phyloP scores from a whole-genome alignment of 1,140 invertebrate species.

The Nixonia krombeini region DNA sequence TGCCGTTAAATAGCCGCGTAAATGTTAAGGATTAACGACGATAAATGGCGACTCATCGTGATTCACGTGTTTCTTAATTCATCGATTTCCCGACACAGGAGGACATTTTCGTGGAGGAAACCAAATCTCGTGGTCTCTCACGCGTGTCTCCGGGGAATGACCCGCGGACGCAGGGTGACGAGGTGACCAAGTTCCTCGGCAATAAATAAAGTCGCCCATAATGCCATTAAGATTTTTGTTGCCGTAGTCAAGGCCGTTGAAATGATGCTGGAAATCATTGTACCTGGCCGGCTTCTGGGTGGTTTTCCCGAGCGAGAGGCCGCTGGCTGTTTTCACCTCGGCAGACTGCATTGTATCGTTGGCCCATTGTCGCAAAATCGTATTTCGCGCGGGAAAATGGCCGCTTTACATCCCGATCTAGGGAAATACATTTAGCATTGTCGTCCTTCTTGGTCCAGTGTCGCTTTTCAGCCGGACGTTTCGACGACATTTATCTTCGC shows the following conservation, averaged over 20 bases:
- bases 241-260: conserved; percentile 6
- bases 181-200: conserved; percentile 13
- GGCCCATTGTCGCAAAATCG: conserved; percentile 6
- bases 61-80: too few species aligned
- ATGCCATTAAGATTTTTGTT: conserved; percentile 39
- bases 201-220: conserved; percentile 36
- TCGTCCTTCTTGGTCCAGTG: too few species aligned
- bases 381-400: not conserved
- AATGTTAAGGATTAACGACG: too few species aligned
- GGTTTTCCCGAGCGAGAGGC: conserved; percentile 11
- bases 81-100: too few species aligned
- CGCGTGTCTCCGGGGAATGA: conserved; percentile 41
- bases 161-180: conserved; percentile 36
- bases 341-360: conserved; percentile 16
- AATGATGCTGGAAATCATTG: conserved; percentile 46
- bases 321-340: conserved; percentile 17
- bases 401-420: not conserved
- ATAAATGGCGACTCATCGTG: too few species aligned
- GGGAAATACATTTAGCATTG: not conserved
- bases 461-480: too few species aligned
- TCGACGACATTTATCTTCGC: not conserved
- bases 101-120: too few species aligned
- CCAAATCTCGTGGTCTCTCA: too few species aligned
- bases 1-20: too few species aligned
- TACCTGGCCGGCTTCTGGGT: conserved; percentile 28